phyloP scores from a whole-genome alignment of 2,888 invertebrate species.

The Scaeva pyrastri region DNA sequence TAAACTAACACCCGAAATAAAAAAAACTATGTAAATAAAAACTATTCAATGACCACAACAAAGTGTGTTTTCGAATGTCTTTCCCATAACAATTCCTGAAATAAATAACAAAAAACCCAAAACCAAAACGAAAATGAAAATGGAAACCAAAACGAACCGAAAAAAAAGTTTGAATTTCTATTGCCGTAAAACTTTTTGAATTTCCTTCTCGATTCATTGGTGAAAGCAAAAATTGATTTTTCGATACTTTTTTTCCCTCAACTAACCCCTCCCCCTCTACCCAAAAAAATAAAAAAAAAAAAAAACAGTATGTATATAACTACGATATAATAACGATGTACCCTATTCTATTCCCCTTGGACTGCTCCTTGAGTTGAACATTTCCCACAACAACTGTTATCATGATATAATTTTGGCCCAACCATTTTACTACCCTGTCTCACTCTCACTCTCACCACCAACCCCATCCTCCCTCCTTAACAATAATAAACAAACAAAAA shows the following conservation, averaged over 20 bases:
- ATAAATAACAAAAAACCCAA: conserved; percentile 2
- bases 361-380: neutral
- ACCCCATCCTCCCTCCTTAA: neutral
- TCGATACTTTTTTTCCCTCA: conserved; percentile 4
- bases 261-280: neutral
- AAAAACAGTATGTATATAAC: neutral
- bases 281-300: neutral
- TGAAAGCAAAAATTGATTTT: conserved; percentile 58
- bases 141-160: neutral
- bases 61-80: conserved; percentile 30
- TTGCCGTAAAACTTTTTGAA: conserved; percentile 46
- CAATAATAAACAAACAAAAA: conserved; percentile 13
- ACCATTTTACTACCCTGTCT: too few relatives aligned
- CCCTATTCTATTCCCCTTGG: neutral
- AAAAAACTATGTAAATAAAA: conserved; percentile 34
- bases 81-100: conserved; percentile 14
- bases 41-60: conserved; percentile 40
- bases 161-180: conserved; percentile 36
- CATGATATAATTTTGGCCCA: conserved; percentile 10
- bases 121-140: neutral
- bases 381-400: conserved; percentile 34
- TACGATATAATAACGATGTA: conserved; percentile 5
- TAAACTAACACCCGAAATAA: conserved; percentile 18
- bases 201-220: conserved; percentile 49
- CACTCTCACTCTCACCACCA: too few relatives aligned